Base-by-base conservation (phyloP, 2,113 vertebrate genomes). In the Antechinus stuartii region DNA sequence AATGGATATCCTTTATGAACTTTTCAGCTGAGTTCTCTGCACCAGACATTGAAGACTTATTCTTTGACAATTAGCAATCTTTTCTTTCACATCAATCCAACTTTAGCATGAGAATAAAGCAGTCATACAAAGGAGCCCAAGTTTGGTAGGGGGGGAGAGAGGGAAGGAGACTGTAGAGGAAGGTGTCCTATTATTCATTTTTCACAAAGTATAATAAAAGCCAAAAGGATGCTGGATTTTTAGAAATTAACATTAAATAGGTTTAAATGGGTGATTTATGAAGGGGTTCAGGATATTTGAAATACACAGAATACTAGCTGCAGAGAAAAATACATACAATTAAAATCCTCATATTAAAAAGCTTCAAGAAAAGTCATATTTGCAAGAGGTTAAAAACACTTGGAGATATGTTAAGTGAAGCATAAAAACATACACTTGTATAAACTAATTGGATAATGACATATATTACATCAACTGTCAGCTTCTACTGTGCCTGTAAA, bases 371-470 rank as follows among this genome's bases (percentile, higher is more conserved):
- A 92, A 96, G 95, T 96, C 5, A 19, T 68, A 49, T 96, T 97
- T 97, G 92, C 76, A 93, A 91, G 95, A 96, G 95, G 35, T 76
- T 95, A 97, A 97, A 98, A 96, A 94, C 89, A 50, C 97, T 95
- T 84, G 91, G 95, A 98, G 98, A 97, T 98, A 94, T 97, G 97
- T 98, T 97, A 97, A 98, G 98, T 90, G 97, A 97, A 97, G 97
- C 97, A 97, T 92, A 97, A 95, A 98, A 97, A 95, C 96, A 96
- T 2, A 61, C 93, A 92, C 96, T 98, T 94, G 55, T 94, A 96
- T 96, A 94, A 97, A 97, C 98, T 99, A 98, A 99, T 98, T 98
- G 98, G 98, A 98, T 98, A 98, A 98, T 98, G 97, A 97, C 98
- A 97, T 93, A 97, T 95, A 97, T 97, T 97, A 96, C 96, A 95